A percentile compares a stretch with the other conserved stretches of the same genome.
These are phyloP conservation scores for Austrolebias charrua DNA, from an alignment of 2,797 vertebrate genomes.

Conservation along the genomic window DNA sequence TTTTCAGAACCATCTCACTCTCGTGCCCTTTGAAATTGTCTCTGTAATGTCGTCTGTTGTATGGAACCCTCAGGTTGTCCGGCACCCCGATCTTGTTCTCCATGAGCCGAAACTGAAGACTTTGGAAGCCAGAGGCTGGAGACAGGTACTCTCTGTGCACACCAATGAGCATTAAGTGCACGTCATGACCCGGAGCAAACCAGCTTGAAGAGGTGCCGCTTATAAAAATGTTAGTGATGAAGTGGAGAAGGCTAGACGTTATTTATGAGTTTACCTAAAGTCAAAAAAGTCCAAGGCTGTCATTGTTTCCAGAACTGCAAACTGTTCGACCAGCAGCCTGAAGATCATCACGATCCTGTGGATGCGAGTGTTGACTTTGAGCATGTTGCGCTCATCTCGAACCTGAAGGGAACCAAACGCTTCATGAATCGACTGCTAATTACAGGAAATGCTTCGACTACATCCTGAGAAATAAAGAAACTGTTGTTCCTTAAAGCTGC, in stretches of 20 bases:
- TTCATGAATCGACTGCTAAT: not conserved
- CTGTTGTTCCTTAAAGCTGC: not conserved
- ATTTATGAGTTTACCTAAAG: slow-evolving; percentile 83
- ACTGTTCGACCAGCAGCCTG: slow-evolving; percentile 90
- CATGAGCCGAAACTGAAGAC: slow-evolving; percentile 94
- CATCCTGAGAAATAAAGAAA: not conserved
- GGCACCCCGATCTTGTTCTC: slow-evolving; percentile 95
- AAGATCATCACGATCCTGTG: slow-evolving; percentile 91
- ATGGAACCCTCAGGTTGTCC: slow-evolving; percentile 90
- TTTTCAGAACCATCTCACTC: slow-evolving; percentile 81
- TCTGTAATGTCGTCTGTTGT: slow-evolving; percentile 91
- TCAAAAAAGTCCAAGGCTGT: slow-evolving; percentile 95
- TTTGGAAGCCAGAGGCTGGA: slow-evolving; percentile 95
- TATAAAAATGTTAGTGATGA: slow-evolving; percentile 27
- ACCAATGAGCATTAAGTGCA: slow-evolving; percentile 4
- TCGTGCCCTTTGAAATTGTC: slow-evolving; percentile 90
- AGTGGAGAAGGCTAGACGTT: slow-evolving; percentile 5
- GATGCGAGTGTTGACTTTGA: slow-evolving; percentile 91
- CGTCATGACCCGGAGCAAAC: not conserved
- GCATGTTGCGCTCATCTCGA: slow-evolving; percentile 94
- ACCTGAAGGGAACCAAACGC: slow-evolving; percentile 75
- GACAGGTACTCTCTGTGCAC: slow-evolving; percentile 85
- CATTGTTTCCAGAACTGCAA: slow-evolving; percentile 94
- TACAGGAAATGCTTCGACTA: not conserved
- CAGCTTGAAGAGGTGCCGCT: slow-evolving; percentile 4